Percentiles rank a stretch among this genome's conserved stretches.
Conservation (phyloP, 2,888 invertebrate genomes). For the Ptychoptera albimana region DNA sequence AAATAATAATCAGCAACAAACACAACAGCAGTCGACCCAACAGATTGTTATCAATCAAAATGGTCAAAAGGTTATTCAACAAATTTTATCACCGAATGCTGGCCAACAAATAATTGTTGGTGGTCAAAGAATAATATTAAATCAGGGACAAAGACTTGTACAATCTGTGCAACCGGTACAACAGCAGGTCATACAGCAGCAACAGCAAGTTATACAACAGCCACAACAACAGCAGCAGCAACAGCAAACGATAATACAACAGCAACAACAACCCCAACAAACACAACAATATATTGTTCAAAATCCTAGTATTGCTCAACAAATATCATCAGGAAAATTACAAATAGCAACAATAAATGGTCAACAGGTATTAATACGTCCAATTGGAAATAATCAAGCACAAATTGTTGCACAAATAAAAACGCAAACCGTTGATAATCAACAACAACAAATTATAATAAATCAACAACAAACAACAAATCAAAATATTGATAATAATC, state of each 20-base stretch:
- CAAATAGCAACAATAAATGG: constrained; percentile 73
- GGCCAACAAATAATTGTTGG: constrained; percentile 30
- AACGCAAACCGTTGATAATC: constrained; percentile 33
- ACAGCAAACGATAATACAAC: constrained; percentile 11
- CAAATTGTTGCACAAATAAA: constrained; percentile 62
- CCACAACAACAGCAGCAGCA: constrained; percentile 15
- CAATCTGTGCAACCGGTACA: constrained; percentile 18
- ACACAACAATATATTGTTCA: constrained; percentile 59
- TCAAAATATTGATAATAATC: constrained; percentile 1
- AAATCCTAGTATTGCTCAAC: constrained; percentile 61
- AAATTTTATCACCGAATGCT: constrained; percentile 28
- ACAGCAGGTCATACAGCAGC: constrained; percentile 18
- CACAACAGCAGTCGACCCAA: constrained; percentile 14
- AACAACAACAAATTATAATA: constrained; percentile 10
- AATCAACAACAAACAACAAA: constrained; percentile 12
- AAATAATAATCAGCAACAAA: constrained; percentile 1
- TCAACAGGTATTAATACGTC: constrained; percentile 67
- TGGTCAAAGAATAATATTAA: constrained; percentile 27
- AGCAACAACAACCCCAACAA: constrained; percentile 15
- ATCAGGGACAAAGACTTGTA: constrained; percentile 29
- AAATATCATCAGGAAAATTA: constrained; percentile 66
- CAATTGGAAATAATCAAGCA: constrained; percentile 61
- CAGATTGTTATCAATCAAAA: constrained; percentile 17
- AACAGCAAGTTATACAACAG: constrained; percentile 19
- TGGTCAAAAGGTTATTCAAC: constrained; percentile 28